Evolutionary conservation across 2,888 invertebrate species (phyloP).

Genomic region (Ochropleura leucogaster): DNA sequence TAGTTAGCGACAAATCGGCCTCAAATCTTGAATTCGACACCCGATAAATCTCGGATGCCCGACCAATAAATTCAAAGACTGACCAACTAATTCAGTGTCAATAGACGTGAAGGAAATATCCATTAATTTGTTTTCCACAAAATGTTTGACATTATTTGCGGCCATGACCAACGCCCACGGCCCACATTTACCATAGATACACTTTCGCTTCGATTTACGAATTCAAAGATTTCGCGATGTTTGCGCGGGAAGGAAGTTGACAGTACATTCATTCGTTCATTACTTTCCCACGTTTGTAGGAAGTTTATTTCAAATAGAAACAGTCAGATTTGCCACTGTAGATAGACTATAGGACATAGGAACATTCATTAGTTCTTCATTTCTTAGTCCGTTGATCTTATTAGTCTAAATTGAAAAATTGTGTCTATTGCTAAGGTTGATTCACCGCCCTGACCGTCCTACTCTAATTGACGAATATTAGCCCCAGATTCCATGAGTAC

Average conservation of each 20-base stretch:
- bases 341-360: conserved; percentile 14
- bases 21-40: conserved; percentile 5
- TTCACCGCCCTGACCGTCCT: conserved; percentile 44
- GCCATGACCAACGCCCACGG: conserved; percentile 31
- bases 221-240: conserved; percentile 37
- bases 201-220: conserved; percentile 59
- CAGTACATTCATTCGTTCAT: conserved; percentile 19
- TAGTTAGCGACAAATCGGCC: conserved; percentile 9
- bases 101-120: conserved; percentile 20
- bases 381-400: conserved; percentile 28
- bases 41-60: conserved; percentile 23
- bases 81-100: conserved; percentile 41
- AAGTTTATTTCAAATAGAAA: conserved; percentile 24
- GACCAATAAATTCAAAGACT: conserved; percentile 25
- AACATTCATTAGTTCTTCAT: conserved; percentile 27
- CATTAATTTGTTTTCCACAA: conserved; percentile 36
- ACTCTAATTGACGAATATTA: conserved; percentile 48
- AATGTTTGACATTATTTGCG: conserved; percentile 27
- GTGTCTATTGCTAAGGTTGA: conserved; percentile 22
- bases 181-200: conserved; percentile 34
- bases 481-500: conserved; percentile 37
- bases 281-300: conserved; percentile 36
- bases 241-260: conserved; percentile 45
- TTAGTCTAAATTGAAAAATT: conserved; percentile 47
- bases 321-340: conserved; percentile 17